Evolutionary conservation across 2,888 invertebrate species (phyloP), one percentile per base, ranked within the genome.

Genomic region (Campaea margaritaria): DNA sequence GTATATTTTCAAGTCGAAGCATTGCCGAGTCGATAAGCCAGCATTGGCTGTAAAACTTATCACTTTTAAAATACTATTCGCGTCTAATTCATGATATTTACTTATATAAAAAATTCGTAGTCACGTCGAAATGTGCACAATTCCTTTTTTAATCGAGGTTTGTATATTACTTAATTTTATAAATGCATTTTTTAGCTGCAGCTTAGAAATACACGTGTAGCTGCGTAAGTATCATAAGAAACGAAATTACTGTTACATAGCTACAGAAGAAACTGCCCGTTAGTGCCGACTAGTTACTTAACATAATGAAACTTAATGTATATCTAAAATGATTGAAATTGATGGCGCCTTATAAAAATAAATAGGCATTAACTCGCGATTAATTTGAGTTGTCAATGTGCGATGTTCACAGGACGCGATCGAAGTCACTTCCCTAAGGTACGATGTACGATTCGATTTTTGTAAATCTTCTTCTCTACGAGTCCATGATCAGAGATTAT

Each of bases 101-200:
- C 75, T 74, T 74, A 61, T 31, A 60, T 55, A 60, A 54, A 61
- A 43, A 89, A 89, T 88, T 87, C 88, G 87, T 84, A 83, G 75
- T 83, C 85, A 84, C 85, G 39, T 44, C 59, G 78, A 78, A 83
- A 80, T 81, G 85, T 85, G 87, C 79, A 89, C 89, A 91, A 91
- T 91, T 91, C 91, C 91, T 88, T 82, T n/a, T 81, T 79, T 75
- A 78, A 76, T 78, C 73, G 70, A 69, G 70, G 79, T 83, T 79
- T 71, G 72, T 75, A 48, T 55, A 43, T 74, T 73, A 75, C 76
- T 76, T 81, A 82, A 79, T 70, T 68, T 69, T 70, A 73, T 82
- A 82, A 82, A 83, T 83, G 82, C 81, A 78, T 78, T 67, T 51
- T 27, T 62, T 59, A 64, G 49, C 58, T 61, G 67, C 64, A 60